Conservation (phyloP, 2,797 vertebrate genomes). For the Lates japonicus region DNA sequence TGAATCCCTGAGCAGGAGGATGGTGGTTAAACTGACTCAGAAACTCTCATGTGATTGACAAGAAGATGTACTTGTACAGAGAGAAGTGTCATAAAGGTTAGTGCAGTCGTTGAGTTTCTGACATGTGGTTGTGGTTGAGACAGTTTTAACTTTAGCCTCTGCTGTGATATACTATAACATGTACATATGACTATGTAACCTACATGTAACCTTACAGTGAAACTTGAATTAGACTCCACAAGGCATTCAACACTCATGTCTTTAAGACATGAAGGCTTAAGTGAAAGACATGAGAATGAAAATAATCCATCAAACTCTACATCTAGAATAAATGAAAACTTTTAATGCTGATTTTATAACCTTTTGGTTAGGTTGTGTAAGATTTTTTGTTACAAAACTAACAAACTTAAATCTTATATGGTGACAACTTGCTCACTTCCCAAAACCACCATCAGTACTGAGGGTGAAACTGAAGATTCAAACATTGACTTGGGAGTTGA, state of each 20-base stretch:
- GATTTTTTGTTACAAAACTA: no score
- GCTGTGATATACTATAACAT: slow-evolving; percentile 37
- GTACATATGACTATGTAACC: background rate
- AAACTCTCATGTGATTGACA: slow-evolving; percentile 10
- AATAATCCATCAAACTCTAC: no score
- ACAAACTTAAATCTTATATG: no score
- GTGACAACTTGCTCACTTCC: background rate
- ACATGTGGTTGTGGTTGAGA: slow-evolving; percentile 19
- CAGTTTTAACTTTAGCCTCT: slow-evolving; percentile 29
- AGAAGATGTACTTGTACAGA: slow-evolving; percentile 10
- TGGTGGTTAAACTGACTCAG: slow-evolving; percentile 23
- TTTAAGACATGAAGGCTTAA: background rate
- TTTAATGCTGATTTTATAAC: background rate
- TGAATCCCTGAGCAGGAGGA: slow-evolving; percentile 39
- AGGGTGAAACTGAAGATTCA: slow-evolving; percentile 58
- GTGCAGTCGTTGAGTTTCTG: slow-evolving; percentile 20
- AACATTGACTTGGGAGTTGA: slow-evolving; percentile 59
- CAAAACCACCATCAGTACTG: background rate
- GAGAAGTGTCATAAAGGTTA: slow-evolving; percentile 17
- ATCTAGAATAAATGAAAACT: background rate
- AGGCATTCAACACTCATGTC: slow-evolving; percentile 2
- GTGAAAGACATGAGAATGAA: background rate
- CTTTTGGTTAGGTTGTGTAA: background rate
- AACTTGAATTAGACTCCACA: slow-evolving; percentile 19
- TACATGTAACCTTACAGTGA: slow-evolving; percentile 12